Base-by-base conservation (phyloP, 2,888 invertebrate species). In the Scotopteryx bipunctaria region DNA sequence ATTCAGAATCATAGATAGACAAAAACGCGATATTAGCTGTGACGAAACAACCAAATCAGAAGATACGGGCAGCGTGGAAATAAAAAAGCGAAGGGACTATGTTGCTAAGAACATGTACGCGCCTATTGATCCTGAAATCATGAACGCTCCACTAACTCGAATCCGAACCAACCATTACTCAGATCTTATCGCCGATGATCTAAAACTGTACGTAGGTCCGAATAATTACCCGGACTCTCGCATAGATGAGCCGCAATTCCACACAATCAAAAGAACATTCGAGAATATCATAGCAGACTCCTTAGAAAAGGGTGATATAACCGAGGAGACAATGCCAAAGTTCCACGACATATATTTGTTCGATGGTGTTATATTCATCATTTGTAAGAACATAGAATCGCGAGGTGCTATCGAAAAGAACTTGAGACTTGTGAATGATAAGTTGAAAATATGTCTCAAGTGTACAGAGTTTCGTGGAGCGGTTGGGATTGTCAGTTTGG, bases 401-500 rank as follows among this genome's bases (percentile, higher is more conserved):
- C 74, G 80, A 11, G 27, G 59, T 1, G 87, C 86, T 83, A 75
- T 87, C 1, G 83, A 85, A 46, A 52, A 70, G 0, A 62, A 66
- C 1, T 59, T 88, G 3, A 19, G 53, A 1, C 29, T 50, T 2
- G 67, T 86, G 0, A 84, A 81, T 48, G 40, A 59, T 0, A 78
- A 62, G 40, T 42, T 86, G 16, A 61, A 76, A 23, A 62, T 72
- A 0, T 71, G 70, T 52, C 64, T 89, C 1, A 86, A 83, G 60
- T 69, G 80, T 0, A 88, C 87, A 0, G 88, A 89, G 50, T 88
- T 84, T 48, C 73, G 89, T n/a, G 89, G 89, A 0, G 85, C 86
- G 0, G 89, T 89, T 0, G 89, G 89, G 0, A 88, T 88, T 5
- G 69, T 89, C 6, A 89, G 79, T 42, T 84, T 89, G 82, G 54